Conservation (phyloP, 2,113 vertebrate genomes). For the Danionella cerebrum region DNA sequence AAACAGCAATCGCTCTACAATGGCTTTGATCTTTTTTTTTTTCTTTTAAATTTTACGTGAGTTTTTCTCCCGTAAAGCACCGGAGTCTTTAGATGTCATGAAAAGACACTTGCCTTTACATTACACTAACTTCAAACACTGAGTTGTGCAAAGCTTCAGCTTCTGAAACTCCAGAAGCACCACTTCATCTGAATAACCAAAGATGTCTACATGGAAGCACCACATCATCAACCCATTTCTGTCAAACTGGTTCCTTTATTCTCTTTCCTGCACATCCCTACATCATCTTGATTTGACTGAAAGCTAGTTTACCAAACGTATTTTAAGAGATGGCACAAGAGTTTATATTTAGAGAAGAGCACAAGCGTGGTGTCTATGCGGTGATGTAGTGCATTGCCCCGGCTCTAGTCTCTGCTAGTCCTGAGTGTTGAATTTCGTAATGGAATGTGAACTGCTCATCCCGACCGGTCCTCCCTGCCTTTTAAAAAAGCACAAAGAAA, state of each 20-base stretch:
- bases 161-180: too few species aligned
- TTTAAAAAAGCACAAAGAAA: conserved; percentile 62
- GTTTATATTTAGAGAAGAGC: conserved; percentile 18
- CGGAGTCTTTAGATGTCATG: too few species aligned
- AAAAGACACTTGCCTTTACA: too few species aligned
- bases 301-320: too few species aligned
- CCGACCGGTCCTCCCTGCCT: conserved; percentile 67
- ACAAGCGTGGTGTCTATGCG: conserved; percentile 3
- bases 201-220: conserved; percentile 10
- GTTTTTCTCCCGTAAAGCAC: too few species aligned
- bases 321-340: neutral
- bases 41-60: too few species aligned
- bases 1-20: too few species aligned
- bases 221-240: conserved; percentile 37
- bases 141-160: too few species aligned
- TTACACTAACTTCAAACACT: too few species aligned
- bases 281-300: neutral
- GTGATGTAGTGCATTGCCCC: conserved; percentile 41
- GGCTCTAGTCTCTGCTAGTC: conserved; percentile 61
- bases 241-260: conserved; percentile 40
- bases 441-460: conserved; percentile 83
- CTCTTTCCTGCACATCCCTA: too few species aligned
- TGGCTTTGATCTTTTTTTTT: too few species aligned
- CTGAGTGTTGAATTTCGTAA: conserved; percentile 83
- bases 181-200: too few species aligned